These are phyloP conservation scores for Tragelaphus oryx DNA, from an alignment of 2,797 vertebrate species.

Conservation along the genomic window DNA sequence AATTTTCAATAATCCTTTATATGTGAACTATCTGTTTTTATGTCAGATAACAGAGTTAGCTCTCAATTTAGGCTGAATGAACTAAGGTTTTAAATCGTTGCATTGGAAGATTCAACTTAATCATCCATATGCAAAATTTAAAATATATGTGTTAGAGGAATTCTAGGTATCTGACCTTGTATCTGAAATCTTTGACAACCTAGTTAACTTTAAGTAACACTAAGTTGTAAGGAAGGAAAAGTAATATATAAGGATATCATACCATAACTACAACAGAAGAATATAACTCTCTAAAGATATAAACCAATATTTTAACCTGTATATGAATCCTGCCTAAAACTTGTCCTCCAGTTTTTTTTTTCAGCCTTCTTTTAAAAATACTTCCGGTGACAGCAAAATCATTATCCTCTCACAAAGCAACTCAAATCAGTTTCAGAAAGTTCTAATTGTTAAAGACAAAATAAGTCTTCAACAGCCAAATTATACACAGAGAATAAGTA, in stretches of 20 bases:
- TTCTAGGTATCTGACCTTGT: neutral
- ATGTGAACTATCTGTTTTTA: neutral
- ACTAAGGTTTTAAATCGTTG: neutral
- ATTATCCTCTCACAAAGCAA: neutral
- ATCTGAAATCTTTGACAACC: neutral
- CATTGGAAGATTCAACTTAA: neutral
- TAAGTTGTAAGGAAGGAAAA: neutral
- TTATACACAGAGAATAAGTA: neutral
- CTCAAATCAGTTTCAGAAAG: neutral
- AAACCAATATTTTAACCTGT: neutral
- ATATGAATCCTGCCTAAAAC: neutral
- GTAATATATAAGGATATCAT: neutral
- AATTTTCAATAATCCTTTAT: neutral
- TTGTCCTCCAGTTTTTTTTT: neutral
- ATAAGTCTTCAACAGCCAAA: neutral
- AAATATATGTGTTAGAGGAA: slow-evolving; percentile 2
- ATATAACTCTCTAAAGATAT: neutral
- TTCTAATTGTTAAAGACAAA: neutral
- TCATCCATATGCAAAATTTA: neutral
- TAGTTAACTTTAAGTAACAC: neutral
- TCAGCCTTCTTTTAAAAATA: neutral
- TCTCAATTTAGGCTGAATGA: neutral
- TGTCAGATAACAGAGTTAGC: neutral
- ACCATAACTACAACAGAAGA: neutral
- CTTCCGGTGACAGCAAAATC: neutral